A percentile compares a stretch with the other conserved stretches of the same genome.
Evolutionary conservation across 2,888 invertebrate genomes (phyloP).

Genomic region (Brachyptera risi): DNA sequence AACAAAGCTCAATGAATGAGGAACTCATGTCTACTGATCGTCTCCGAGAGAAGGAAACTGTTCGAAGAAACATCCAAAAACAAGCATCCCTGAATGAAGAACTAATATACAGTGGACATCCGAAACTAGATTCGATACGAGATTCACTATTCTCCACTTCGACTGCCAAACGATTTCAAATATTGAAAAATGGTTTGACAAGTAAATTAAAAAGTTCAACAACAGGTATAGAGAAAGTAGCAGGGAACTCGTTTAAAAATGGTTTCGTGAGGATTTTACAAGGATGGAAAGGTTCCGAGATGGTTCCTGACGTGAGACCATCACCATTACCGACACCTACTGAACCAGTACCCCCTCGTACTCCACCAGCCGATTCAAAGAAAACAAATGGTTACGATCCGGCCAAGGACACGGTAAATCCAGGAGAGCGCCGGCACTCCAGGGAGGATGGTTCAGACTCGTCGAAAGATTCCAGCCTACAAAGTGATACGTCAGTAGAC

Average conservation of each 20-base stretch:
- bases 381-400: slow-evolving; percentile 21
- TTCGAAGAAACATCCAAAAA: slow-evolving; percentile 80
- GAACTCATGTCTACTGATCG: slow-evolving; percentile 86
- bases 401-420: slow-evolving; percentile 31
- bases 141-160: slow-evolving; percentile 71
- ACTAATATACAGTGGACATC: slow-evolving; percentile 62
- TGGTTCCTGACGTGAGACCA: slow-evolving; percentile 24
- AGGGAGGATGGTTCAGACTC: slow-evolving; percentile 75
- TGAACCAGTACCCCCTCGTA: slow-evolving; percentile 26
- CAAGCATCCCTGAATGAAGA: slow-evolving; percentile 87
- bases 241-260: slow-evolving; percentile 61
- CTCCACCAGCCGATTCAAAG: slow-evolving; percentile 27
- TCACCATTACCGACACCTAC: slow-evolving; percentile 33
- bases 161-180: slow-evolving; percentile 69
- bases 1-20: slow-evolving; percentile 85
- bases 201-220: slow-evolving; percentile 79
- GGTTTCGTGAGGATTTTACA: slow-evolving; percentile 81
- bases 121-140: slow-evolving; percentile 64
- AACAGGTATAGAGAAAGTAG: slow-evolving; percentile 78
- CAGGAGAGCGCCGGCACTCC: slow-evolving; percentile 68
- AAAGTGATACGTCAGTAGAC: slow-evolving; percentile 91
- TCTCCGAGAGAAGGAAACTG: slow-evolving; percentile 73
- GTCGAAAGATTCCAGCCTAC: slow-evolving; percentile 63
- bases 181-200: slow-evolving; percentile 74
- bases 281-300: slow-evolving; percentile 65